Percentiles rank a stretch among this genome's conserved stretches.
phyloP scores from a whole-genome alignment of 2,888 invertebrate species.

The Arge pagana region DNA sequence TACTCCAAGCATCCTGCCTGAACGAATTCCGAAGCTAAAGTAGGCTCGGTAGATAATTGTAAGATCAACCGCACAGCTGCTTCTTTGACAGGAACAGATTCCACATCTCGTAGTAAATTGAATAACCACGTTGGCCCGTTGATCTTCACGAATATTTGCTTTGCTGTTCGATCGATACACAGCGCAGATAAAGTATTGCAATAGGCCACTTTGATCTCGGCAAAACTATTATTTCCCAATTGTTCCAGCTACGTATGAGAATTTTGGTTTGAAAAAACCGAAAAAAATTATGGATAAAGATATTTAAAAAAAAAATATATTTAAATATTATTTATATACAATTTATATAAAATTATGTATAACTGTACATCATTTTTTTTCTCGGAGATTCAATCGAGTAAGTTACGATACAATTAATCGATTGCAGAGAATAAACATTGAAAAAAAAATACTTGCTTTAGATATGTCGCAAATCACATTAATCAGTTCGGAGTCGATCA shows the following conservation, averaged over 20 bases:
- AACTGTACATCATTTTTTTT: too few relatives aligned
- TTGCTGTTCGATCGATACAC: slow-evolving; percentile 34
- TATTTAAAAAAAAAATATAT: too few relatives aligned
- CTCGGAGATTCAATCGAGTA: too few relatives aligned
- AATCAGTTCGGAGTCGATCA: slow-evolving; percentile 36
- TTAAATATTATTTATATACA: too few relatives aligned
- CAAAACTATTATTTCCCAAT: slow-evolving; percentile 13
- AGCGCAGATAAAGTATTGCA: slow-evolving; percentile 39
- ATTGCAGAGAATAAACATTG: too few relatives aligned
- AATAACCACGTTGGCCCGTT: slow-evolving; percentile 35
- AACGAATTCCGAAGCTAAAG: slow-evolving; percentile 37
- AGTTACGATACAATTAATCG: too few relatives aligned
- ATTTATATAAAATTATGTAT: too few relatives aligned
- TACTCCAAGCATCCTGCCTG: slow-evolving; percentile 41
- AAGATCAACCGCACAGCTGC: slow-evolving; percentile 41
- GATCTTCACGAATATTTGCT: slow-evolving; percentile 32
- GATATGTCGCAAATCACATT: slow-evolving; percentile 37
- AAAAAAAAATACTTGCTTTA: slow-evolving; percentile 35
- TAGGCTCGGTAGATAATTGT: slow-evolving; percentile 36
- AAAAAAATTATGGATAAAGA: too few relatives aligned
- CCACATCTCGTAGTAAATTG: slow-evolving; percentile 32
- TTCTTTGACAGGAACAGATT: slow-evolving; percentile 39
- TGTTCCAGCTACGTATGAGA: too few relatives aligned
- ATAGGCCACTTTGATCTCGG: slow-evolving; percentile 41
- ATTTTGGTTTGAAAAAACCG: too few relatives aligned